Evolutionary conservation across 2,113 vertebrate species (phyloP), one percentile per base, ranked within the genome.

Genomic region (zebrafish (Danio rerio)): DNA sequence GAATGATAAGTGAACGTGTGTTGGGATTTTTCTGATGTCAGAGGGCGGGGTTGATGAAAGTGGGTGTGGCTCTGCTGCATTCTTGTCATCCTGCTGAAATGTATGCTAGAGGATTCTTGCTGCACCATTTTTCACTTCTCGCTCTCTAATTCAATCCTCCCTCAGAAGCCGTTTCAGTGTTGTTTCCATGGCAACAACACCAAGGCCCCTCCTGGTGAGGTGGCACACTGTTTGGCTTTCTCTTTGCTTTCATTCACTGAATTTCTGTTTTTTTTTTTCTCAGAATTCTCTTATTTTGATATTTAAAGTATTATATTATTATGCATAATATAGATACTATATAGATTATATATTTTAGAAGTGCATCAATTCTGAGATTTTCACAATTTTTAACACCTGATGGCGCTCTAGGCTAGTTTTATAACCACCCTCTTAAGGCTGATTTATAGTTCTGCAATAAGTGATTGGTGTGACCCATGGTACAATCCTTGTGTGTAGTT

Each of bases 121-220:
- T 66, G 52, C 61, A 7, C 71, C 50, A 56, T 10, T 82, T 81
- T 63, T 49, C 85, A 61, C 50, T 2, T 88, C 82, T 87, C 63
- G 81, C 50, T 55, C 68, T 58, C 18, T 55, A 20, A 43, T 20
- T 47, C 62, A 53, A 18, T 61, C 49, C 76, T 63, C 47, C 50
- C 78, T 55, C 58, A 69, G 63, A 20, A 87, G 86, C 78, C 50
- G 20, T 85, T 84, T 88, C 85, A 83, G 0, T 59, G 50, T 55
- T 47, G 88, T 90, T 90, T 72, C 84, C 83, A 83, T 90, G 88
- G 61, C 85, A 81, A 87, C 89, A 59, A 18, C 21, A 78, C 21
- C 20, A 66, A n/a, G 61, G 49, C 7, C 85, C 87, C 77, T 88
- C 21, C 49, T 40, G 43, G 53, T 15, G 78, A 61, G 18, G 31